phyloP scores from a whole-genome alignment of 2,888 invertebrate genomes.

The Lithophane socia region DNA sequence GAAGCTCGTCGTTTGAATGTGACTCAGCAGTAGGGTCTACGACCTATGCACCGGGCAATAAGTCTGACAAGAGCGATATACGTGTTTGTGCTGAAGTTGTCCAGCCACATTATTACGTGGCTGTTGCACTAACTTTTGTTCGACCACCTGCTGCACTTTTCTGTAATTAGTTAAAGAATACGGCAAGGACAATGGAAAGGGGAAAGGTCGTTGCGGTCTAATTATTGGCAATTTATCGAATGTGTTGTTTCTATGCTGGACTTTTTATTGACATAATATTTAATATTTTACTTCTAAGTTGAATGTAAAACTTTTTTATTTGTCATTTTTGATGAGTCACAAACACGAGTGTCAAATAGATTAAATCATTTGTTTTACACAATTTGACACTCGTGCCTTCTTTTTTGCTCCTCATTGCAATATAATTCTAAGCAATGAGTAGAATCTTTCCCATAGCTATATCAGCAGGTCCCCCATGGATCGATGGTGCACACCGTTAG shows the following conservation, averaged over 20 bases:
- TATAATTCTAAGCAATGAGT: conserved; percentile 21
- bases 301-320: no score
- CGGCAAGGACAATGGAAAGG: conserved; percentile 51
- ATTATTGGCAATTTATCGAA: conserved; percentile 41
- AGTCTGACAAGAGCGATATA: conserved; percentile 56
- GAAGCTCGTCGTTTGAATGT: conserved; percentile 60
- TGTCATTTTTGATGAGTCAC: background rate
- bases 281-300: conserved; percentile 7
- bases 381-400: no score
- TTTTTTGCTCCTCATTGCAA: background rate
- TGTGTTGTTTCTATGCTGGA: conserved; percentile 7
- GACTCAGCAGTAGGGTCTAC: conserved; percentile 65
- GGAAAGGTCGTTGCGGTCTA: conserved; percentile 50
- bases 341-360: background rate
- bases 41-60: conserved; percentile 65
- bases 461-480: conserved; percentile 75
- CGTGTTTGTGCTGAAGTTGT: conserved; percentile 58
- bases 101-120: conserved; percentile 61
- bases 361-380: no score
- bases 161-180: conserved; percentile 57
- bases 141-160: conserved; percentile 66
- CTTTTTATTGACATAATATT: background rate
- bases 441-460: conserved; percentile 52
- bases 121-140: conserved; percentile 58
- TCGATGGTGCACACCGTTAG: conserved; percentile 83